These are phyloP conservation scores for Leptopilina syphax DNA, from an alignment of 2,888 invertebrate species.

Conservation along the genomic window DNA sequence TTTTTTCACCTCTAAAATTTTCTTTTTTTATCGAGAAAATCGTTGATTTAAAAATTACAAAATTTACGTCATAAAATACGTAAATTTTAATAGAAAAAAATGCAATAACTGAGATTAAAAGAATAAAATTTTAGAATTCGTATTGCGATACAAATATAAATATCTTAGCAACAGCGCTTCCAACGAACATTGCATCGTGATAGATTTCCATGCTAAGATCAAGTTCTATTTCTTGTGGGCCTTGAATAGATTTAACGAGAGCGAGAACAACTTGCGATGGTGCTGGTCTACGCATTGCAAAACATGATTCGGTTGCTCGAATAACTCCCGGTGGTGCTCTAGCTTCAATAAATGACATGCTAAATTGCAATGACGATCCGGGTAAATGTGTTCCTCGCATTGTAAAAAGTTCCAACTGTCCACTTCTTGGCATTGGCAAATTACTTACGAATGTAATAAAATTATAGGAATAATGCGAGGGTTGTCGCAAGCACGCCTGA, in stretches of 20 bases:
- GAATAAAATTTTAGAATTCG: slow-evolving; percentile 80
- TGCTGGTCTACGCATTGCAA: slow-evolving; percentile 77
- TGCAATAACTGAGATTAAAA: neutral
- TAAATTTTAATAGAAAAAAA: neutral
- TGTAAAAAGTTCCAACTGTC: slow-evolving; percentile 88
- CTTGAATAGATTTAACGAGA: slow-evolving; percentile 85
- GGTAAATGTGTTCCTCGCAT: slow-evolving; percentile 89
- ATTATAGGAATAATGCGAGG: slow-evolving; percentile 93
- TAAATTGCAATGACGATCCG: slow-evolving; percentile 85
- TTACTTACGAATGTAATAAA: slow-evolving; percentile 95
- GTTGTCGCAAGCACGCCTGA: slow-evolving; percentile 85
- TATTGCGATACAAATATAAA: slow-evolving; percentile 92
- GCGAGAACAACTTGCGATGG: slow-evolving; percentile 87
- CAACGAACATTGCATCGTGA: slow-evolving; percentile 85
- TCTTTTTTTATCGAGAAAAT: too few relatives aligned
- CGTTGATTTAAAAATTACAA: too few relatives aligned
- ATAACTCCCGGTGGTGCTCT: slow-evolving; percentile 81
- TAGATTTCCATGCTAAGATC: slow-evolving; percentile 92
- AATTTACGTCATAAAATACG: too few relatives aligned
- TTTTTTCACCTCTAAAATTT: too few relatives aligned
- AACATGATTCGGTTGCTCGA: slow-evolving; percentile 80
- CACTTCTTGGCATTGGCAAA: slow-evolving; percentile 82
- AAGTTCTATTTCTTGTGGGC: slow-evolving; percentile 94
- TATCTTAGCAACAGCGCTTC: slow-evolving; percentile 90
- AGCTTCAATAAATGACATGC: slow-evolving; percentile 83